Evolutionary conservation across 2,888 invertebrate genomes (phyloP), one percentile per base, ranked within the genome.

Genomic region (Drosophila limbata): DNA sequence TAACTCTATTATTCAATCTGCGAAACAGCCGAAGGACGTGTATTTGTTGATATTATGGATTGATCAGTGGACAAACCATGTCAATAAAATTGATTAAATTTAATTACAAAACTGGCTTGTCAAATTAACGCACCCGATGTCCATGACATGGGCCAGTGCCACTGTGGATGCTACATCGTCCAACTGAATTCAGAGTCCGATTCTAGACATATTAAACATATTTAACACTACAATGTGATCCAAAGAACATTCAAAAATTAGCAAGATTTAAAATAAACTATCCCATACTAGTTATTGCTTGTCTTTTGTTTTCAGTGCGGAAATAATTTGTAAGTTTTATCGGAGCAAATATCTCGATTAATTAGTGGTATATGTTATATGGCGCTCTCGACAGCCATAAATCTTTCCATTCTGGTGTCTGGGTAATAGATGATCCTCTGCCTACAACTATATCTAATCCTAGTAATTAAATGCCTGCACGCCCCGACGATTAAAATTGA

Each of bases 391-490:
- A 35, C 15, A 25, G 5, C 19, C 40, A 68, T 76, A 69, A 77
- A 77, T 77, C 69, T 59, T 44, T 33, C 17, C 15, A 42, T 48
- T 39, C 33, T 31, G 60, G 44, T 71, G 77, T 64, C 57, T 59
- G 66, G 19, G 44, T 56, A 44, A 56, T 56, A 10, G 21, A 56
- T 56, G 33, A 45, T 56, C 21, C 55, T 56, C 44, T 33, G 44
- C 44, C 55, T 44, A 21, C 19, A 19, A 17, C 40, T 28, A 8
- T 77, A 70, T 74, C 71, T 72, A 51, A 75, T 76, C 68, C 65
- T 35, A 45, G 55, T 88, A 86, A 88, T 88, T 88, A 88, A 88
- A 88, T 56, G 70, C 51, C 64, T 62, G 76, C 88, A 85, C 85
- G 85, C 74, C 73, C 53, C 53, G 47, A 39, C 81, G 47, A 86